A percentile compares a stretch with the other conserved stretches of the same genome.
phyloP scores from a whole-genome alignment of 2,113 vertebrate species.

The Megaceryle torquata region DNA sequence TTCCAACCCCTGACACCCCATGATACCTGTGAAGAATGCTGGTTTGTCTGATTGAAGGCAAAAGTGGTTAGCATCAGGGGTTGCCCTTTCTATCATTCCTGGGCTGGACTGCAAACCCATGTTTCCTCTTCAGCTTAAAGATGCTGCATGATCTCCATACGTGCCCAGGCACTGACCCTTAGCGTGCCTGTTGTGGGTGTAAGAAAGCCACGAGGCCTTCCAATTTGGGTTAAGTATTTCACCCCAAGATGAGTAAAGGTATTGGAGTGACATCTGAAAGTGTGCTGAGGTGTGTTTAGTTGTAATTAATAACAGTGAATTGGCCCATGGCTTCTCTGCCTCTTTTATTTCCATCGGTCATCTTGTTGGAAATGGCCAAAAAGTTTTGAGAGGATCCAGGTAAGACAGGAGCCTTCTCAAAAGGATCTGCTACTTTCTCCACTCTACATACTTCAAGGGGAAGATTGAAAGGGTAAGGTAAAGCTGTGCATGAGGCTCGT shows the following conservation, averaged over 20 bases:
- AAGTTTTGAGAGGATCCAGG: background rate
- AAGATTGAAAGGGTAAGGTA: background rate
- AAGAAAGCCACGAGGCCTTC: background rate
- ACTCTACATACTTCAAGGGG: background rate
- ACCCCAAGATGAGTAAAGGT: background rate
- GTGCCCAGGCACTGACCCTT: background rate
- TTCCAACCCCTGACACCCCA: too few species aligned
- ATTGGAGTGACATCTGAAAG: background rate
- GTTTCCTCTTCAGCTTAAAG: background rate
- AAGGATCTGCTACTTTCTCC: background rate
- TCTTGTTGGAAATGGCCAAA: background rate
- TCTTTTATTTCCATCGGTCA: background rate
- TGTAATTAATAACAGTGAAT: conserved; percentile 23
- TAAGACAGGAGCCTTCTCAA: background rate
- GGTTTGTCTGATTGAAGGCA: background rate
- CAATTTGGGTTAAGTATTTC: background rate
- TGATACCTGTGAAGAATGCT: background rate
- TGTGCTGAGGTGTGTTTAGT: background rate
- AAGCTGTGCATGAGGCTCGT: background rate
- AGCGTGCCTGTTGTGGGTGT: background rate
- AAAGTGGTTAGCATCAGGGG: background rate
- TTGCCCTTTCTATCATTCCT: background rate
- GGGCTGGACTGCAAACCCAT: background rate
- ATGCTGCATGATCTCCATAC: background rate
- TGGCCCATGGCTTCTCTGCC: background rate